Evolutionary conservation across 2,888 invertebrate genomes (phyloP), one percentile per base, ranked within the genome.

Genomic region (Eremobia ochroleuca): DNA sequence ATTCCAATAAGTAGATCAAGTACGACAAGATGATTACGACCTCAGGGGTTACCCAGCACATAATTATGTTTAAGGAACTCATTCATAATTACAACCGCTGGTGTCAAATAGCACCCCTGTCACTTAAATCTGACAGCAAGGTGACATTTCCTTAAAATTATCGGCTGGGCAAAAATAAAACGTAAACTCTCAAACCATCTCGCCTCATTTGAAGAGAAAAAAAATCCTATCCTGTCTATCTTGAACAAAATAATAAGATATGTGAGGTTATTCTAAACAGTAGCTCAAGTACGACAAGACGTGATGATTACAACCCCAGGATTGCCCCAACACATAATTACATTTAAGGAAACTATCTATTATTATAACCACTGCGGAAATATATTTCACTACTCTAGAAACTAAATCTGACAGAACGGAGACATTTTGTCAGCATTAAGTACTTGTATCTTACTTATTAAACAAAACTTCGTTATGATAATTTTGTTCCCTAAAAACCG

Each of bases 21-120:
- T 87, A 89, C 89, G 89, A 89, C 91, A 89, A 84, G 85, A 88
- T 92, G 91, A 93, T 93, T 93, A 86, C 83, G 80, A 86, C 92
- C 92, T 71, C 81, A 81, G 91, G 90, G 89, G 81, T 86, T 89
- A 82, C 86, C 88, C 85, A 85, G 83, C 84, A 76, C 83, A 83
- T 90, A 91, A 62, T 92, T 92, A 92, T 85, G 69, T 84, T 88
- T 88, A 88, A 91, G 89, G 79, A 89, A 90, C 88, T 86, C 81
- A 88, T 85, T 85, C 78, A 84, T 55, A 61, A 58, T 58, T 58
- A n/a, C 1, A 4, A 28, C n/a, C 1, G 40, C 52, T 52, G 28
- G 43, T 13, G 25, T 18, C 5, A 13, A 25, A 49, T 21, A n/a
- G 9, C n/a, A 49, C 4, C 18, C 28, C 18, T 46, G 15, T 25